phyloP scores from a whole-genome alignment of 2,113 vertebrate species.

The Sclerurus mexicanus region DNA sequence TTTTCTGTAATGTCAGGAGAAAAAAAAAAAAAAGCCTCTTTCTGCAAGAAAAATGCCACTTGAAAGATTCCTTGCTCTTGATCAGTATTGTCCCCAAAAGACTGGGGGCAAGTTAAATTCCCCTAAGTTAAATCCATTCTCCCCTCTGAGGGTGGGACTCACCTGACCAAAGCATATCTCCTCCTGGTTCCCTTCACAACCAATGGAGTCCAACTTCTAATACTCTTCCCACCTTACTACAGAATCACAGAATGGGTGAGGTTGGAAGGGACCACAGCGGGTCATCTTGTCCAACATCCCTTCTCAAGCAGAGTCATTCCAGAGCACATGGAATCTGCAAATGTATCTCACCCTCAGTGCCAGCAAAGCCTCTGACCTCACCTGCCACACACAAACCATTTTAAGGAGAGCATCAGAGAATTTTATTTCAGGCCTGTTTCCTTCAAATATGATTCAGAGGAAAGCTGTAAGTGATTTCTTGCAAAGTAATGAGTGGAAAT shows the following conservation, averaged over 20 bases:
- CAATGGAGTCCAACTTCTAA: not conserved
- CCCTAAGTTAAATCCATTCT: not conserved
- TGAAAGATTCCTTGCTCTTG: not conserved
- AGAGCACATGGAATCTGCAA: not conserved
- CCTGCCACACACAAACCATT: not conserved
- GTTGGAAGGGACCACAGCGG: not conserved
- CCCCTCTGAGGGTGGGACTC: not conserved
- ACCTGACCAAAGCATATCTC: fast-evolving
- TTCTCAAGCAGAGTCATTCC: not conserved
- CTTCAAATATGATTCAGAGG: not conserved
- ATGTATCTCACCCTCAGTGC: not conserved
- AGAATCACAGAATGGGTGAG: not conserved
- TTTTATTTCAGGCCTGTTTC: not conserved
- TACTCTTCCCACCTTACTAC: not conserved
- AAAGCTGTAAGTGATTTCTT: not conserved
- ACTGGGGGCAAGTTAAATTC: too few species aligned
- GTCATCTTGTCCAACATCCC: not conserved
- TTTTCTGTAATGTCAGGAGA: not conserved
- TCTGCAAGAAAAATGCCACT: not conserved
- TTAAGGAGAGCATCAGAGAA: not conserved
- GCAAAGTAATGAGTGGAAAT: not conserved
- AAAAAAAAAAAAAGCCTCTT: not conserved
- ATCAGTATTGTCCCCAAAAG: not conserved
- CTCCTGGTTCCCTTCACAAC: not conserved
- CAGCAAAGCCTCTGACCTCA: not conserved